Conservation (phyloP, 2,888 invertebrate species). For the Pecten maximus region DNA sequence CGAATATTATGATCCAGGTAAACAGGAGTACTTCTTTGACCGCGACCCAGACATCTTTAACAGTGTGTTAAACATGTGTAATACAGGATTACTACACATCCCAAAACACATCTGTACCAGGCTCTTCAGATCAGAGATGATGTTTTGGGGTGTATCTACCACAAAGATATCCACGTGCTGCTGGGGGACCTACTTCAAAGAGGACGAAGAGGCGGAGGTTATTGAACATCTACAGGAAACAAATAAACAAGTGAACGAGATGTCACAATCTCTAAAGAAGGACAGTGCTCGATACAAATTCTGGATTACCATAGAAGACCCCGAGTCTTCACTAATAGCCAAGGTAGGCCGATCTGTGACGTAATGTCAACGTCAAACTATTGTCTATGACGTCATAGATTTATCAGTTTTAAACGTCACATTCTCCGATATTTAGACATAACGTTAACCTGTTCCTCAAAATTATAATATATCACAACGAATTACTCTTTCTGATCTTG, state of each 20-base stretch:
- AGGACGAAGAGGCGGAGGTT: conserved; percentile 27
- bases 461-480: no score
- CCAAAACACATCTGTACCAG: conserved; percentile 51
- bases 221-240: background rate
- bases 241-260: background rate
- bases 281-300: background rate
- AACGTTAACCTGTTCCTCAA: no score
- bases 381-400: no score
- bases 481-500: no score
- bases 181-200: conserved; percentile 48
- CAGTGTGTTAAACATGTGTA: conserved; percentile 47
- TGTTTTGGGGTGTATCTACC: conserved; percentile 51
- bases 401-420: no score
- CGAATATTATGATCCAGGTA: background rate
- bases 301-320: background rate
- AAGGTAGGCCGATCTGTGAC: background rate
- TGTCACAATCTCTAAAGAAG: background rate
- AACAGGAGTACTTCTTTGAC: conserved; percentile 51
- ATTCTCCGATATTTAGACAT: no score
- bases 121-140: conserved; percentile 45
- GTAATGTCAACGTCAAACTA: background rate
- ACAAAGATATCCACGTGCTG: conserved; percentile 50
- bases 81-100: conserved; percentile 49
- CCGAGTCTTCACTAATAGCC: background rate
- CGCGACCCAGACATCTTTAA: conserved; percentile 48